Base-by-base conservation (phyloP, 2,113 vertebrate genomes). In the Theristicus caerulescens region DNA sequence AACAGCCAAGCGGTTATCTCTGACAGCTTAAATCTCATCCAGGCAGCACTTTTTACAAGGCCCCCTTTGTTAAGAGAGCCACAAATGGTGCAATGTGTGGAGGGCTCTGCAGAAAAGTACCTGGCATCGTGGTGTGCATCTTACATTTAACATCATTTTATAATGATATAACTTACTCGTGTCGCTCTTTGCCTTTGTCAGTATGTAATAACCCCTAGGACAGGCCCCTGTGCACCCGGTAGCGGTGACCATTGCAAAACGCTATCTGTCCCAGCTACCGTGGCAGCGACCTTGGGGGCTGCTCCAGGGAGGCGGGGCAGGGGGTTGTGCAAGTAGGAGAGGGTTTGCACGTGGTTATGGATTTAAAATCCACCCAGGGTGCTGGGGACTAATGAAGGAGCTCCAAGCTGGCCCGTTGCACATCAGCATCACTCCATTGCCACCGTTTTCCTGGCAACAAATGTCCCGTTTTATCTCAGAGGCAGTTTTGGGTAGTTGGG, bases 201-300 rank as follows among this genome's bases (percentile, higher is more conserved):
- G 67, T 14, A 42, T 34, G 69, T 5, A n/a, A 42, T 29, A 86
- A 27, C 47, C 62, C 11, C 38, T 10, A 42, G 85, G 71, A 54
- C 42, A 10, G n/a, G 42, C 42, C 74, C 25, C n/a, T 3, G 4
- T 1, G 7, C 3, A 4, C 20, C 55, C 2, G 0, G 55, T 13
- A 36, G 38, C 2, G 2, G 21, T n/a, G 81, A 71, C 11, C 64
- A 19, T 26, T 62, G 76, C 47, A 84, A 46, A 82, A 65, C 0
- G 3, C 22, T 7, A 0, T 44, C 70, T 34, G 70, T 51, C 16
- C 61, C 49, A 42, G 42, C 10, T 44, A 34, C 17, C 3, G 2
- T 0, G 0, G 7, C 21, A 1, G 22, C 0, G 0, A 44, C 36
- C 31, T 32, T 5, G 42, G 44, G 34, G n/a, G 14, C 38, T 69